Evolutionary conservation across 2,797 vertebrate genomes (phyloP), one percentile per base, ranked within the genome.

Genomic region (Siniperca scherzeri): DNA sequence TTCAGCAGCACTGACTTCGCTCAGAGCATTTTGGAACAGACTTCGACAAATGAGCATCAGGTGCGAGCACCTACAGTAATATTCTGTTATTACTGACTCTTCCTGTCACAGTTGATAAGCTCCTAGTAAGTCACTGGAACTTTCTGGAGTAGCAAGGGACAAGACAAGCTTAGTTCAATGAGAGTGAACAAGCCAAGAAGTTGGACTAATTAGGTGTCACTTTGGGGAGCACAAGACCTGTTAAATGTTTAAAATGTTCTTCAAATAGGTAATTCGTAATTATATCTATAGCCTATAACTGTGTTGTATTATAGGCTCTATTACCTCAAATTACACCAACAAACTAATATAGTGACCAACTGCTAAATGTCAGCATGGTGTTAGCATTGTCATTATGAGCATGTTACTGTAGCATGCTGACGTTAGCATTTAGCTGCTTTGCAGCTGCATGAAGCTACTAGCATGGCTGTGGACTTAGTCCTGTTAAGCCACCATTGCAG

Each of bases 1-100:
- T 92, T 93, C 91, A 90, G 89, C 91, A 90, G 87, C 87, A 60
- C 80, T 91, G 92, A 93, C 88, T 88, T 90, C 48, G 78, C 90
- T 92, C 60, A 27, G n/a, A 87, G 92, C 83, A 4, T 83, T 92
- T 86, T 86, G 83, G 84, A 87, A 65, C 69, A 77, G 83, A 74
- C 74, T 80, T 77, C 27, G 53, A 89, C 88, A 86, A 91, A 91
- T 84, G 86, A 90, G 87, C 87, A 88, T 92, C 90, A 90, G 90
- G 90, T 94, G 89, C 80, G 68, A 73, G 65, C 60, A 87, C 81
- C 86, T 73, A 57, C 46, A 67, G 81, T 81, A 16, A 81, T 79
- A 77, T 62, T 75, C 70, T 62, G 64, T 74, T 57, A 33, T 89
- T 80, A 56, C 53, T 74, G 75, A 88, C 81, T 80, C 56, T 40